Base-by-base conservation (phyloP, 2,888 invertebrate species). In the Dasysyrphus tricinctus region DNA sequence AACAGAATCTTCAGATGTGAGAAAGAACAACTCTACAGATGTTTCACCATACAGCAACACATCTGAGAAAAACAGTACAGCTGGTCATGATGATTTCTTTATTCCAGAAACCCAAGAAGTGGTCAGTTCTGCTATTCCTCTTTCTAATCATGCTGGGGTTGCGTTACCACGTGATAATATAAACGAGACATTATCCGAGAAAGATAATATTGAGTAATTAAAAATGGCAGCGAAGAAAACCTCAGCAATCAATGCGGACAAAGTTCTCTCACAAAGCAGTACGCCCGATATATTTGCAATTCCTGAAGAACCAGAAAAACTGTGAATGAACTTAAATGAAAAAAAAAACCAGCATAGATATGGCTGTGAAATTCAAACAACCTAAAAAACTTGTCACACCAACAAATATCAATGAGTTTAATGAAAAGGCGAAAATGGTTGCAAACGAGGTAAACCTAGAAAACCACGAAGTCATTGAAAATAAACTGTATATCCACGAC, bases 31-130 rank as follows among this genome's bases (percentile, higher is more conserved):
- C 14, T 63, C 76, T 14, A 32, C 19, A 8, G 76, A 51, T 19
- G 81, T 51, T 29, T 74, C 77, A 8, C 32, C 73, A 24, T 59
- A 67, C 16, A 78, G 67, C 37, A 74, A 65, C 14, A 51, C 6
- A 61, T 70, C 67, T 3, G 65, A 67, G 7, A 56, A 16, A 39
- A 65, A 42, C 19, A 39, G 12, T 7, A 72, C 51, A 24, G 81
- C 16, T 24, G 77, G 63, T 32, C 77, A 88, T 32, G 89, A 90
- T 61, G 88, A 90, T 49, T 89, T 89, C 49, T 90, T 88, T 73
- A 89, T 91, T 75, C 91, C 91, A 29, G 91, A 90, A 88, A 91
- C 91, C 0, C 91, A 91, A 81, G 90, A 90, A 61, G 69, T 88
- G 2, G 56, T 78, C 5, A 37, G 42, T 11, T 42, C 47, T 12